Conservation (phyloP, 2,113 vertebrate species). For the Carassius auratus region DNA sequence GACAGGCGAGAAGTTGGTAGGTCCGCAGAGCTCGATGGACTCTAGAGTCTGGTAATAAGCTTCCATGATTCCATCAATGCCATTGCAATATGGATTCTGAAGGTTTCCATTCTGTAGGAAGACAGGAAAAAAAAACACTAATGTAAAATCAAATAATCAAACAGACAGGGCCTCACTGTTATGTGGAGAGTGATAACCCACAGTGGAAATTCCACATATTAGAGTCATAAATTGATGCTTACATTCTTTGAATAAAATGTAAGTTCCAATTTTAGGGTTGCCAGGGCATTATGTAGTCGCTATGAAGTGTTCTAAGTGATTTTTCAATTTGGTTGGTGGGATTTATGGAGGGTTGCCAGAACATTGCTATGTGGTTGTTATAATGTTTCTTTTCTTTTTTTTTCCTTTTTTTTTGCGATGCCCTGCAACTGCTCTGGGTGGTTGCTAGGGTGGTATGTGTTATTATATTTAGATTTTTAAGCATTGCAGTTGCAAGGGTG, state of each 20-base stretch:
- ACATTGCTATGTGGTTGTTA: neutral
- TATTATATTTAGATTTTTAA: too few species aligned
- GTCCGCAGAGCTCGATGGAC: constrained; percentile 79
- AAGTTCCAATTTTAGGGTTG: neutral
- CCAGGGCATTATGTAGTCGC: neutral
- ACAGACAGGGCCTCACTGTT: neutral
- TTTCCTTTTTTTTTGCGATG: too few species aligned
- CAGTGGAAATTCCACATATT: neutral
- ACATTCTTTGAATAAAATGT: neutral
- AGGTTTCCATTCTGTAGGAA: constrained; percentile 89
- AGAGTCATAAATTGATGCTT: neutral
- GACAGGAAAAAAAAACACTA: neutral
- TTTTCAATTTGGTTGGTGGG: neutral
- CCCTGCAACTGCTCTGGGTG: too few species aligned
- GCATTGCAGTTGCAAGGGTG: too few species aligned
- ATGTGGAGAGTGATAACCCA: neutral
- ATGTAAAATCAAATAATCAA: neutral
- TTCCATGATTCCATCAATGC: constrained; percentile 96
- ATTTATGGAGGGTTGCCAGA: neutral
- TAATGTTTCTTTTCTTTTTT: too few species aligned
- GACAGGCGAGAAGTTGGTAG: constrained; percentile 97
- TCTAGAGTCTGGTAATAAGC: constrained; percentile 92
- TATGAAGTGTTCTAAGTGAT: neutral
- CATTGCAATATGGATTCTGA: constrained; percentile 93
- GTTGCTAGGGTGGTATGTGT: too few species aligned